Evolutionary conservation across 2,888 invertebrate species (phyloP), one percentile per base, ranked within the genome.

Genomic region (Agrypnus murinus): DNA sequence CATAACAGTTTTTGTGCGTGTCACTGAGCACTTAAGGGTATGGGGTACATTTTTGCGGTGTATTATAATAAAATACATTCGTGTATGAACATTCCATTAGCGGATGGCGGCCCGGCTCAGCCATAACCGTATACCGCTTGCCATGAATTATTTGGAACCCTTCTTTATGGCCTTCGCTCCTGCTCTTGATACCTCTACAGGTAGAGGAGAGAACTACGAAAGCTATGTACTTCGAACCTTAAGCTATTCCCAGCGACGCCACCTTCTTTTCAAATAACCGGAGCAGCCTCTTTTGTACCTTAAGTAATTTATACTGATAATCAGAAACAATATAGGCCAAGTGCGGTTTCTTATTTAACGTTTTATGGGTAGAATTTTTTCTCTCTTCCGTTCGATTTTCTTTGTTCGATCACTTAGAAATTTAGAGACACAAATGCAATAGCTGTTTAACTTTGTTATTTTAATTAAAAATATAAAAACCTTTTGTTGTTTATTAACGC

Each of bases 21-120:
- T 69, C 68, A 53, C 65, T 59, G 68, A 72, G 57, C 72, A 72
- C 72, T 72, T 72, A 69, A 64, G 67, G 34, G 72, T 58, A 40
- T 55, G 68, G 63, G 72, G 68, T 69, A 64, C 68, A 72, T 69
- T 72, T 71, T 72, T 72, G 68, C 66, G 68, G 72, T 64, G 64
- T 72, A 72, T 72, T 69, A 72, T 72, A 72, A 72, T 72, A 72
- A 72, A 72, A 72, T 72, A 72, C 72, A 72, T 69, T 72, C 69
- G 72, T 69, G 69, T 72, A 72, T 70, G 72, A 72, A 70, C 69
- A 72, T 71, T 74, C 74, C 74, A 74, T 74, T 74, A 74, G 74
- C 65, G 70, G 72, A 74, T 74, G 72, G 74, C 72, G 74, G 72
- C 72, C 69, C 74, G 71, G 72, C 40, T 73, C 72, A 64, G 65